These are phyloP conservation scores for Podarcis muralis DNA, from an alignment of 2,113 vertebrate genomes.

Conservation along the genomic window DNA sequence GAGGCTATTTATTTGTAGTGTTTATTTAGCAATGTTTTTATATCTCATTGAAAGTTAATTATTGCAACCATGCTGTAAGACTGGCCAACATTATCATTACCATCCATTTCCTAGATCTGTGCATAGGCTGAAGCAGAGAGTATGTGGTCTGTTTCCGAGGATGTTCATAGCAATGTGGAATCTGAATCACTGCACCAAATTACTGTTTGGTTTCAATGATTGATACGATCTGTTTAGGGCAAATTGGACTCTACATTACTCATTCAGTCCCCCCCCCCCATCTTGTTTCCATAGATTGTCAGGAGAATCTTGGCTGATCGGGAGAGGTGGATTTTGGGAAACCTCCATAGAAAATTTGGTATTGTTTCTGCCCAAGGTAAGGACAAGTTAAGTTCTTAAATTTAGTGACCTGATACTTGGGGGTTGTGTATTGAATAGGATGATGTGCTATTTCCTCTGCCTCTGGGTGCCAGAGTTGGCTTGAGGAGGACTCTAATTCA, in stretches of 20 bases:
- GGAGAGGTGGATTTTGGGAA: neutral
- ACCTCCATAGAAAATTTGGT: neutral
- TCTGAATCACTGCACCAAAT: neutral
- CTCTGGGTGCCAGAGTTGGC: no score
- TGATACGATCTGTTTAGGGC: neutral
- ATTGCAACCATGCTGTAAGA: no score
- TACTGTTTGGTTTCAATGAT: neutral
- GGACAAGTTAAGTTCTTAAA: no score
- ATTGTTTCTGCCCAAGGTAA: neutral
- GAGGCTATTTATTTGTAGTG: no score
- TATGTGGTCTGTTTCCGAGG: neutral
- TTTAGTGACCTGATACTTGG: neutral
- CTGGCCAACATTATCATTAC: no score
- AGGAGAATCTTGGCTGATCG: no score
- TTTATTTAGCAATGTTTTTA: no score
- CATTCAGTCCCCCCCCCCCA: neutral
- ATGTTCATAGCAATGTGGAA: neutral
- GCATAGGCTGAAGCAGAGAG: neutral
- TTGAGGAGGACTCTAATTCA: no score
- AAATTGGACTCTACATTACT: neutral
- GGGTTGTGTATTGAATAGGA: neutral
- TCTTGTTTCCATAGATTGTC: neutral
- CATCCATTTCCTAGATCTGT: no score
- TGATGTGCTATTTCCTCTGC: no score
- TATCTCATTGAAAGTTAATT: no score